phyloP scores from a whole-genome alignment of 2,797 vertebrate genomes.

The Lacerta viridis region DNA sequence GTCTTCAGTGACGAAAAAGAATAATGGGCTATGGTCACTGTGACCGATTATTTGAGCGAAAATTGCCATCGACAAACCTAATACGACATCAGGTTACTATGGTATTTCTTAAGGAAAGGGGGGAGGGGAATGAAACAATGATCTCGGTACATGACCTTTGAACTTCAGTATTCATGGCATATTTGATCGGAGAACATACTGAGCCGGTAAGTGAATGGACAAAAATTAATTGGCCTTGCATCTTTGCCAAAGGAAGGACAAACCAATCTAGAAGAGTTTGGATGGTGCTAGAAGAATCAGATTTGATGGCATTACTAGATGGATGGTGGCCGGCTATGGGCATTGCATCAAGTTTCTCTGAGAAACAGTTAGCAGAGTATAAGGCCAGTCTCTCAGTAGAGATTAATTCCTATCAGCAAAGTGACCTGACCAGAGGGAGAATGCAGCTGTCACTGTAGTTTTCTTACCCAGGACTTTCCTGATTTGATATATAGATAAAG shows the following conservation, averaged over 20 bases:
- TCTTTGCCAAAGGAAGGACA: slow-evolving; percentile 39
- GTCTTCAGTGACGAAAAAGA: slow-evolving; percentile 26
- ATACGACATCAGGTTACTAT: not conserved
- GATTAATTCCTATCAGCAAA: not conserved
- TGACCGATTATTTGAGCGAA: slow-evolving; percentile 49
- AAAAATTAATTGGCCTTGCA: slow-evolving; percentile 42
- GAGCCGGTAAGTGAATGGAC: not conserved
- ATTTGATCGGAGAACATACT: slow-evolving; percentile 28
- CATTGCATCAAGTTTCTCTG: not conserved
- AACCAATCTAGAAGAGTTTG: slow-evolving; percentile 29
- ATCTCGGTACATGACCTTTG: slow-evolving; percentile 18
- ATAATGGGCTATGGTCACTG: slow-evolving; percentile 47
- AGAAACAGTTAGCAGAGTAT: not conserved
- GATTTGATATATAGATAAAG: not conserved
- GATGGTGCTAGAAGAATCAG: not conserved
- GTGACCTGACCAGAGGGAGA: not conserved
- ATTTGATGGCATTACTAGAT: not conserved
- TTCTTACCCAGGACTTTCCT: not conserved
- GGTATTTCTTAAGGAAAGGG: slow-evolving; percentile 36
- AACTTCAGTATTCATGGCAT: not conserved
- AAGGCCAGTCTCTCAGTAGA: not conserved
- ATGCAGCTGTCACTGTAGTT: not conserved
- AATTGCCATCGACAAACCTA: slow-evolving; percentile 26
- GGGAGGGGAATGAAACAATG: not conserved
- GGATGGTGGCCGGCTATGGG: not conserved